A percentile compares a stretch with the other conserved stretches of the same genome.
Conservation (phyloP, 1,140 invertebrate species). For the Coenobita brevimanus region DNA sequence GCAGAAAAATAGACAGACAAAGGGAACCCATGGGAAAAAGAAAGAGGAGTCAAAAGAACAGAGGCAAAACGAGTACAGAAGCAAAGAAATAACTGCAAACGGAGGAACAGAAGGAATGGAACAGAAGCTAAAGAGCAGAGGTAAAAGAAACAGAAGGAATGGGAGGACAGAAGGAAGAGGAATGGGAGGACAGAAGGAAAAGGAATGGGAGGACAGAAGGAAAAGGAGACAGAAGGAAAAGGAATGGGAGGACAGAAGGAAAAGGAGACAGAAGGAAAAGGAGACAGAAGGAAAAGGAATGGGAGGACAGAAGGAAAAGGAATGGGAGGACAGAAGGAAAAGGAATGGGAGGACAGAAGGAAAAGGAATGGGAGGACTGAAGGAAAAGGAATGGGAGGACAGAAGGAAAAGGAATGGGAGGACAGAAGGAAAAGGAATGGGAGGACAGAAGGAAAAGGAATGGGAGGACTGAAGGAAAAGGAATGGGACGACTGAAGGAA, state of each 20-base stretch:
- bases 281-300: slow-evolving; percentile 14
- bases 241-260: slow-evolving; percentile 6
- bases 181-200: neutral
- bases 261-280: slow-evolving; percentile 13
- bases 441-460: no score
- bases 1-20: neutral
- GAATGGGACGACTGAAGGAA: no score
- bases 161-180: neutral
- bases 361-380: no score
- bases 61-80: neutral
- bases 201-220: neutral
- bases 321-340: neutral
- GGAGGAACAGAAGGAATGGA: neutral
- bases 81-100: neutral
- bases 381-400: no score
- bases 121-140: neutral
- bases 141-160: neutral
- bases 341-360: no score
- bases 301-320: neutral
- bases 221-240: neutral
- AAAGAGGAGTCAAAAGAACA: neutral
- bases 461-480: no score
- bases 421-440: no score
- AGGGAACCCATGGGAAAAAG: neutral
- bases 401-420: no score